Conservation (phyloP, 1,140 invertebrate genomes). For the Meloidogyne chitwoodi region DNA sequence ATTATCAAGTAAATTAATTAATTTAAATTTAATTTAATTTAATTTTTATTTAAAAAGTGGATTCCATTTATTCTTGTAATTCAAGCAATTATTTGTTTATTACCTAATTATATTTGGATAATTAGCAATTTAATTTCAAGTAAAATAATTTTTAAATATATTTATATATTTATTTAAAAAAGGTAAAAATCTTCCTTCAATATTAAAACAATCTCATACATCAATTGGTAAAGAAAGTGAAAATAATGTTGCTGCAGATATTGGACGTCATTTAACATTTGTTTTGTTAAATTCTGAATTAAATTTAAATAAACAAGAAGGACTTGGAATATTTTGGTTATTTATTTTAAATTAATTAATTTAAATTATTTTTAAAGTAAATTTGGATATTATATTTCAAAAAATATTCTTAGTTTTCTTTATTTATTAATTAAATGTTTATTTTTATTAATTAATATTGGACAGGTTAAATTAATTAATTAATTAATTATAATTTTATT, state of each 20-base stretch:
- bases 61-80: constrained; percentile 13
- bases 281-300: background rate
- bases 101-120: constrained; percentile 11
- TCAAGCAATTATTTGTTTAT: background rate
- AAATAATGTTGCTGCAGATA: background rate
- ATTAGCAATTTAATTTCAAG: constrained; percentile 8
- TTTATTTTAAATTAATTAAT: background rate
- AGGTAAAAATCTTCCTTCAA: background rate
- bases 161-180: background rate
- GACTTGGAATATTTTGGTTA: background rate
- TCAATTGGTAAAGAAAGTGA: background rate
- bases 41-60: constrained; percentile 2
- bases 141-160: background rate
- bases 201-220: background rate
- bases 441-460: background rate
- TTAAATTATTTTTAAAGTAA: background rate
- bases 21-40: background rate
- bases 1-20: background rate
- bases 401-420: background rate
- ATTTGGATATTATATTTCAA: background rate
- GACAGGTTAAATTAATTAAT: background rate
- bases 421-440: background rate
- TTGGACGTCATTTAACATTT: background rate
- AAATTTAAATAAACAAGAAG: background rate
- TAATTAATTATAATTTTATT: background rate